These are phyloP conservation scores for Trididemnum nubilum DNA, from an alignment of 23 tunicate genomes.

Conservation along the genomic window DNA sequence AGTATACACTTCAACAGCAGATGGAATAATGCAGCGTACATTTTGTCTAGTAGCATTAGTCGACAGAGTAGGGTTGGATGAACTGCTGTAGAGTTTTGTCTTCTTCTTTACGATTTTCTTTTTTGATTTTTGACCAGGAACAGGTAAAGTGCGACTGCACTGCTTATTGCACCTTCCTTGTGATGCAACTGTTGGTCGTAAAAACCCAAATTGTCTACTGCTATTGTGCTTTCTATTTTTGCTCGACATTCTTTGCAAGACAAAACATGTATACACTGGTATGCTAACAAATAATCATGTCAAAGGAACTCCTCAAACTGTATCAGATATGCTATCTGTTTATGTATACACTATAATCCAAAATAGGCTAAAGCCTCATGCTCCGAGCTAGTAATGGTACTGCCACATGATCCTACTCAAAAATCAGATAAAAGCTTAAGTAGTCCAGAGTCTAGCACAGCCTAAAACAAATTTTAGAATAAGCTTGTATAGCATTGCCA, in stretches of 20 bases:
- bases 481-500: no score
- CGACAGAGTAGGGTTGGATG: not conserved
- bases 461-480: no score
- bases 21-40: not conserved
- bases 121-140: conserved; percentile 7
- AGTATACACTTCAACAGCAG: conserved; percentile 26
- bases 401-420: no score
- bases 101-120: not conserved
- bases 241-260: conserved; percentile 4
- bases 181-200: conserved; percentile 59
- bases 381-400: no score
- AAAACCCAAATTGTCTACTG: conserved; percentile 28
- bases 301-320: no score
- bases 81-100: not conserved
- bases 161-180: conserved; percentile 22
- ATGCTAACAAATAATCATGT: no score
- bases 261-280: no score
- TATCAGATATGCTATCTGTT: no score
- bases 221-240: conserved; percentile 1
- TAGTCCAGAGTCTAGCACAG: no score
- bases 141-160: not conserved
- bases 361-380: no score
- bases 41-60: not conserved
- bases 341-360: no score
- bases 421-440: no score